A percentile compares a stretch with the other conserved stretches of the same genome.
These are phyloP conservation scores for Cepaea nemoralis DNA, from an alignment of 1,140 invertebrate species.

Conservation along the genomic window DNA sequence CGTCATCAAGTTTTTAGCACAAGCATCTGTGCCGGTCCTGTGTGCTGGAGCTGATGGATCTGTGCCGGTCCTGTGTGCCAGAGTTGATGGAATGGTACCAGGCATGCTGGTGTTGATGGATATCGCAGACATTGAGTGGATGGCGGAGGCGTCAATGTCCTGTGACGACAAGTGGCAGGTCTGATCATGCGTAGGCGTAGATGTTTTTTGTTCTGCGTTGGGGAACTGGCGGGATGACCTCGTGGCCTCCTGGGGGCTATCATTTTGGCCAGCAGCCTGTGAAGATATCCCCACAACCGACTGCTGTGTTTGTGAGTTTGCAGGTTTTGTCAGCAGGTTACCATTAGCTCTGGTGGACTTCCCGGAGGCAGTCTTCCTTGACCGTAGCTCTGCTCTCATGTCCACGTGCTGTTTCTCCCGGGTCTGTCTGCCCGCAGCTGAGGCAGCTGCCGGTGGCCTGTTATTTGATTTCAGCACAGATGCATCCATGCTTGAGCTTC, in stretches of 20 bases:
- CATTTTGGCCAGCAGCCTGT: neutral
- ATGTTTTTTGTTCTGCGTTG: conserved; percentile 9
- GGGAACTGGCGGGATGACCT: neutral
- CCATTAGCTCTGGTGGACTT: neutral
- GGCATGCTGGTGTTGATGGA: neutral
- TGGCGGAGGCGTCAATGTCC: conserved; percentile 30
- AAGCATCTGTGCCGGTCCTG: neutral
- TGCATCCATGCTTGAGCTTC: neutral
- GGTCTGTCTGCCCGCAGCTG: neutral
- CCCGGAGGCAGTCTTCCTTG: neutral
- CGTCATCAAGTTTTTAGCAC: neutral
- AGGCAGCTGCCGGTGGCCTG: neutral
- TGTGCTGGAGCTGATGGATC: neutral
- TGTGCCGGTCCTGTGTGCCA: neutral
- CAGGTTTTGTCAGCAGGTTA: neutral
- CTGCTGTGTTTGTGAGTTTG: neutral
- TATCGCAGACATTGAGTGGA: conserved; percentile 11
- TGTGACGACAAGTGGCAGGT: neutral
- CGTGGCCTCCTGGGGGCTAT: neutral
- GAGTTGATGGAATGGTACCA: neutral
- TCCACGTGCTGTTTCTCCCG: neutral
- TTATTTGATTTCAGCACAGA: neutral
- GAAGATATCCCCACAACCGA: neutral
- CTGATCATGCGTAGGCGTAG: conserved; percentile 17
- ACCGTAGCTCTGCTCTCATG: neutral